These are phyloP conservation scores for Dermolepida albohirtum DNA, from an alignment of 2,888 invertebrate species.

Conservation along the genomic window DNA sequence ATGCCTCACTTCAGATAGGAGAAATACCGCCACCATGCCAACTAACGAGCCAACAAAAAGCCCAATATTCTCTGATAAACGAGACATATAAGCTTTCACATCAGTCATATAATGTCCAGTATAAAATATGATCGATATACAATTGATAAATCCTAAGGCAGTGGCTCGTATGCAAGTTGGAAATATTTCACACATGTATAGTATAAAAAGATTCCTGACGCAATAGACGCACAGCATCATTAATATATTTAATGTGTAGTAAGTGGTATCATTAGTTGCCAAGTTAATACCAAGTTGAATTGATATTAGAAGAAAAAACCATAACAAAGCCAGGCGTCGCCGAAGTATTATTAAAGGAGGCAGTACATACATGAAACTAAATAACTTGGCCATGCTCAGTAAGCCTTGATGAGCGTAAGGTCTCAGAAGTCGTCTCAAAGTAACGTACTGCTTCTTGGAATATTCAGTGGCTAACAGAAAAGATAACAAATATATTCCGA, in stretches of 20 bases:
- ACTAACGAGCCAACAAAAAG: neutral
- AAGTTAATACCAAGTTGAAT: constrained; percentile 7
- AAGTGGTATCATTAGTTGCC: neutral
- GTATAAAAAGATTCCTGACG: neutral
- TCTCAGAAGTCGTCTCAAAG: neutral
- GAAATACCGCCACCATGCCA: neutral
- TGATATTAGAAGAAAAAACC: constrained; percentile 11
- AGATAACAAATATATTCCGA: constrained; percentile 9
- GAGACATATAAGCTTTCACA: neutral
- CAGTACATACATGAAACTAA: constrained; percentile 28
- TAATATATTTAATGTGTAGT: constrained; percentile 16
- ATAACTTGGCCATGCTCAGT: neutral
- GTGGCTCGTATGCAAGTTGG: constrained; percentile 24
- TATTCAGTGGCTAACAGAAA: constrained; percentile 12
- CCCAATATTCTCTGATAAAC: neutral
- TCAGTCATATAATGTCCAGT: constrained; percentile 1
- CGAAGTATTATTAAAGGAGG: constrained; percentile 24
- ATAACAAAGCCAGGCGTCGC: constrained; percentile 23
- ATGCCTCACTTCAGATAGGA: constrained; percentile 7
- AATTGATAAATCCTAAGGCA: constrained; percentile 5
- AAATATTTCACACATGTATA: constrained; percentile 32
- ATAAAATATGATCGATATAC: neutral
- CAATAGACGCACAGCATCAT: neutral
- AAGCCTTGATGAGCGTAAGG: constrained; percentile 12
- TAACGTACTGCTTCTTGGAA: constrained; percentile 14